Conservation (phyloP, 2,888 invertebrate genomes). For the Pediacus dermestoides region DNA sequence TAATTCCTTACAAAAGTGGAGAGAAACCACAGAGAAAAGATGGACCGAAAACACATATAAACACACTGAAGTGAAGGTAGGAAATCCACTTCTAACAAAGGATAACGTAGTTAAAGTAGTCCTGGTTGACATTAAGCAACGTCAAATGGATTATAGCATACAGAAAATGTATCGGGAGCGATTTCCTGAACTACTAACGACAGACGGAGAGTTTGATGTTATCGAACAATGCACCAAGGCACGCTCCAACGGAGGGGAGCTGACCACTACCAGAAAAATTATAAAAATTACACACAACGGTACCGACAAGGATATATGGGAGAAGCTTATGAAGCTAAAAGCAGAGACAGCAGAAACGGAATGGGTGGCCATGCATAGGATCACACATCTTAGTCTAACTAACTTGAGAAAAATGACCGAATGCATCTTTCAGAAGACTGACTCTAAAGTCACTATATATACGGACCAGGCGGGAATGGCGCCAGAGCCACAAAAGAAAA, state of each 20-base stretch:
- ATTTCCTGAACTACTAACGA: constrained; percentile 1
- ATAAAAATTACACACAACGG: not conserved
- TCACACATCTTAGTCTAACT: not conserved
- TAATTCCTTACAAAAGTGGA: no score
- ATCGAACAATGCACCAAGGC: not conserved
- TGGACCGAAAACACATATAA: no score
- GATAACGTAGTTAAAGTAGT: no score
- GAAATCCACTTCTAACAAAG: no score
- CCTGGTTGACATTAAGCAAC: not conserved
- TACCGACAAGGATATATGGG: not conserved
- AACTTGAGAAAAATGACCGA: constrained; percentile 2
- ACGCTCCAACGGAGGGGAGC: not conserved
- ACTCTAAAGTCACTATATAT: constrained; percentile 1
- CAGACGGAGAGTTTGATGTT: constrained; percentile 1
- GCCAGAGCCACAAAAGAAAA: not conserved
- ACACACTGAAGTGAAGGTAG: no score
- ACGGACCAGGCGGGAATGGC: not conserved
- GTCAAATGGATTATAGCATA: not conserved
- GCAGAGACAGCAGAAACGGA: not conserved
- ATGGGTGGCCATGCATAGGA: not conserved
- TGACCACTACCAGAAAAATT: not conserved
- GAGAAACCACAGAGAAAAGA: no score
- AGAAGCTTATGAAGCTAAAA: not conserved
- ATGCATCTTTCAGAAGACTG: constrained; percentile 1
- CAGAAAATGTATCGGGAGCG: constrained; percentile 1